phyloP scores from a whole-genome alignment of 2,113 vertebrate species.

The Dinomys branickii region DNA sequence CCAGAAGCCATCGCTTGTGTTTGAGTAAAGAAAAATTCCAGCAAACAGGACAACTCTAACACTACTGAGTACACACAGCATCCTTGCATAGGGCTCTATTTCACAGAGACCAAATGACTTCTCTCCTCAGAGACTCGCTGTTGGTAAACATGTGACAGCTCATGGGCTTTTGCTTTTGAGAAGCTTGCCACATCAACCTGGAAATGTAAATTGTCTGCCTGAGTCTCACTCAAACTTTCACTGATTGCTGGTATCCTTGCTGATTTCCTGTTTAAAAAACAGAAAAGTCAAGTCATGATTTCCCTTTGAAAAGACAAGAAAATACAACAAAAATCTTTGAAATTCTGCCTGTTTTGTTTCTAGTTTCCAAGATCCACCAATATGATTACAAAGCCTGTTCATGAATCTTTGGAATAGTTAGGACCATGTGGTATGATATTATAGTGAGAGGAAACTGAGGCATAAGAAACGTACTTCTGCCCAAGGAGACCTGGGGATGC shows the following conservation, averaged over 20 bases:
- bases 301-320: slow-evolving; percentile 26
- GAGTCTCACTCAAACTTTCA: background rate
- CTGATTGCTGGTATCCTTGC: background rate
- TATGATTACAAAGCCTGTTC: background rate
- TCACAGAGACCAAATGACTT: background rate
- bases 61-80: background rate
- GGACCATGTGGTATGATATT: background rate
- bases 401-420: background rate
- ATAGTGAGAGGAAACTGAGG: background rate
- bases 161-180: background rate
- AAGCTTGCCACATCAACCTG: background rate
- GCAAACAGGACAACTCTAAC: background rate
- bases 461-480: background rate
- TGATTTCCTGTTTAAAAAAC: background rate
- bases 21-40: background rate
- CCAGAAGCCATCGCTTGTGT: background rate
- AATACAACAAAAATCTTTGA: background rate
- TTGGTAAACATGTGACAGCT: background rate
- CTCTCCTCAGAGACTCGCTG: background rate
- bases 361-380: background rate
- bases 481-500: background rate
- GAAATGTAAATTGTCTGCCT: background rate
- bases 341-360: background rate
- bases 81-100: background rate
- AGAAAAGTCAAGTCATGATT: background rate